Percentiles rank a stretch among this genome's conserved stretches.
phyloP scores from a whole-genome alignment of 2,888 invertebrate species.

The Myopa testacea region DNA sequence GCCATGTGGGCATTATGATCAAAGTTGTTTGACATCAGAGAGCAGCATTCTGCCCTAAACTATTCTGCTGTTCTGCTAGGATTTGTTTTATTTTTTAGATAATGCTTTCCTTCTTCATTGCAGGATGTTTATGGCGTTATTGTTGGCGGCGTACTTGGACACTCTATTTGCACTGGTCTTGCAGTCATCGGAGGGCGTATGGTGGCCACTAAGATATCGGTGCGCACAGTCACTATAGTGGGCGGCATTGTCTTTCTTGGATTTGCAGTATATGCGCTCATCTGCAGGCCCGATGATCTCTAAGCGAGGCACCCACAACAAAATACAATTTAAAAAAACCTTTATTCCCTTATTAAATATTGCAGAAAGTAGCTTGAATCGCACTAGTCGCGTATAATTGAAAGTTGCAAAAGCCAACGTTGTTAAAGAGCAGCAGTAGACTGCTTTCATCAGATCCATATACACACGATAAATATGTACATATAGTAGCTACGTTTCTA shows the following conservation, averaged over 20 bases:
- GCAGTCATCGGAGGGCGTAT: conserved; percentile 97
- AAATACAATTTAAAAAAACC: neutral
- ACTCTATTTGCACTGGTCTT: conserved; percentile 94
- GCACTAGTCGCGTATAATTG: no score
- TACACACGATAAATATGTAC: no score
- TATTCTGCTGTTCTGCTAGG: neutral
- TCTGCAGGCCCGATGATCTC: conserved; percentile 80
- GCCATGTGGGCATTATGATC: no score
- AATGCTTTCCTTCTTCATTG: conserved; percentile 50
- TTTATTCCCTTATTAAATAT: neutral
- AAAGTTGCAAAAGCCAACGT: no score
- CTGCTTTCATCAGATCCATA: no score
- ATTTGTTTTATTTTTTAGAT: neutral
- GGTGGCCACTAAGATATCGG: conserved; percentile 97
- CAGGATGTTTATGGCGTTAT: conserved; percentile 92
- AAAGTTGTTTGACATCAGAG: neutral
- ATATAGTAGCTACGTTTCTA: no score
- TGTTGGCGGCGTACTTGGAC: conserved; percentile 92
- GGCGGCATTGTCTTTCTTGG: conserved; percentile 95
- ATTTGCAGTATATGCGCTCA: conserved; percentile 92
- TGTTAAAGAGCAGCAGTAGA: no score
- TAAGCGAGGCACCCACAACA: conserved; percentile 44
- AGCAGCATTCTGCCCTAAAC: neutral
- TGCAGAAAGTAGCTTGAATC: neutral
- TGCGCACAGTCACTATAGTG: conserved; percentile 95